Conservation (phyloP, 2,113 vertebrate genomes). For the Probosciger aterrimus region DNA sequence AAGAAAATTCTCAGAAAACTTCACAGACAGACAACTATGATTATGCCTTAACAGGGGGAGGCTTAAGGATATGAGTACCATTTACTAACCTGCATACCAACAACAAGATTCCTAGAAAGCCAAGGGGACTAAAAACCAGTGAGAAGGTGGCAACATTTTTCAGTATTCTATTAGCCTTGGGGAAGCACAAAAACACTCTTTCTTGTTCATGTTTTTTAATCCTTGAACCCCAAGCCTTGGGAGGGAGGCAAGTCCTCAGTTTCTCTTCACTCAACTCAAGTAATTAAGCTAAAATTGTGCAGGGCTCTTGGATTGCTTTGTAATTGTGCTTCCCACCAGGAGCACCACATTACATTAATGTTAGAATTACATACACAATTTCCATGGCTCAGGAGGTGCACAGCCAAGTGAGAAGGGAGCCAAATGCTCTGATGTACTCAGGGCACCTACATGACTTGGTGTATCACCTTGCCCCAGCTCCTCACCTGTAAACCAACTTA, state of each 20-base stretch:
- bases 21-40: background rate
- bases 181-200: background rate
- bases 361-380: background rate
- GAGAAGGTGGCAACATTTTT: background rate
- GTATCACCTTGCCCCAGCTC: background rate
- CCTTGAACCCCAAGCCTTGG: background rate
- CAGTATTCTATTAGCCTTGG: background rate
- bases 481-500: background rate
- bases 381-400: background rate
- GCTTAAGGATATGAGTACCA: background rate
- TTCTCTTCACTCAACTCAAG: background rate
- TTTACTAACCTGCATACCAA: background rate
- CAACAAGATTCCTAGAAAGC: background rate
- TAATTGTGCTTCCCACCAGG: background rate
- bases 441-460: rapidly evolving
- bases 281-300: background rate
- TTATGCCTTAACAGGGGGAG: background rate
- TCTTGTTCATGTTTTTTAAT: background rate
- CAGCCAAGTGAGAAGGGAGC: background rate
- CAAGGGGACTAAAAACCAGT: background rate
- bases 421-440: background rate
- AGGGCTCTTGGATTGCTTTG: background rate
- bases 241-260: background rate
- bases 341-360: background rate
- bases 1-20: background rate